Percentiles rank a stretch among this genome's conserved stretches.
phyloP scores from a whole-genome alignment of 2,113 vertebrate species.

The Charadrius vociferus region DNA sequence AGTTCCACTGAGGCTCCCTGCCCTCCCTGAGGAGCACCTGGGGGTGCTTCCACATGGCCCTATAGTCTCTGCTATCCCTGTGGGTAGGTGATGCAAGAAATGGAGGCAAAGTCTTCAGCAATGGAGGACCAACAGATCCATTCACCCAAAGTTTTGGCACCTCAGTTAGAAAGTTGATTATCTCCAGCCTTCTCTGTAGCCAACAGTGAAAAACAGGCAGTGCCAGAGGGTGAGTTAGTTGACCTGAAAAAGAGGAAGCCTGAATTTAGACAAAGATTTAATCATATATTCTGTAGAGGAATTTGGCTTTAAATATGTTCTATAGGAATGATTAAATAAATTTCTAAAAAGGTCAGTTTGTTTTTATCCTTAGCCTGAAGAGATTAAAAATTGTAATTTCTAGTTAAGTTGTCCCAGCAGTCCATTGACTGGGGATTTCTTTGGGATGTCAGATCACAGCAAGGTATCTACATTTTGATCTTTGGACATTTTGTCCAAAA shows the following conservation, averaged over 20 bases:
- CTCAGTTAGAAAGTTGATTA: not conserved
- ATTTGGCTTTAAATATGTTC: not conserved
- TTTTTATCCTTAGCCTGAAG: not conserved
- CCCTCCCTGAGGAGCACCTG: not conserved
- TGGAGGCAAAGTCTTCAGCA: not conserved
- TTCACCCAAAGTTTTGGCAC: not conserved
- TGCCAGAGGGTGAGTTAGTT: not conserved
- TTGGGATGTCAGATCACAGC: not conserved
- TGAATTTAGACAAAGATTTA: not conserved
- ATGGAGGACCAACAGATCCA: not conserved
- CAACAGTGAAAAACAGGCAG: not conserved
- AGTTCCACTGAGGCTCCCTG: not conserved
- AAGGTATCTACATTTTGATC: not conserved
- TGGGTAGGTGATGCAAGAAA: not conserved
- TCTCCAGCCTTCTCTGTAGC: not conserved
- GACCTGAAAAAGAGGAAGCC: not conserved
- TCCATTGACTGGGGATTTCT: not conserved
- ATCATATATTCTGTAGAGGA: not conserved
- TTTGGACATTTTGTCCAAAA: not conserved
- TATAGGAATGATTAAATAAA: not conserved
- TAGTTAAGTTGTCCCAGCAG: not conserved
- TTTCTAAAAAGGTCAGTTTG: not conserved
- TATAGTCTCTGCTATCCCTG: not conserved
- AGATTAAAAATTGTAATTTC: not conserved
- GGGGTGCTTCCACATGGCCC: not conserved